Evolutionary conservation across 1,140 invertebrate species (phyloP).

Genomic region (Diuraphis noxia): DNA sequence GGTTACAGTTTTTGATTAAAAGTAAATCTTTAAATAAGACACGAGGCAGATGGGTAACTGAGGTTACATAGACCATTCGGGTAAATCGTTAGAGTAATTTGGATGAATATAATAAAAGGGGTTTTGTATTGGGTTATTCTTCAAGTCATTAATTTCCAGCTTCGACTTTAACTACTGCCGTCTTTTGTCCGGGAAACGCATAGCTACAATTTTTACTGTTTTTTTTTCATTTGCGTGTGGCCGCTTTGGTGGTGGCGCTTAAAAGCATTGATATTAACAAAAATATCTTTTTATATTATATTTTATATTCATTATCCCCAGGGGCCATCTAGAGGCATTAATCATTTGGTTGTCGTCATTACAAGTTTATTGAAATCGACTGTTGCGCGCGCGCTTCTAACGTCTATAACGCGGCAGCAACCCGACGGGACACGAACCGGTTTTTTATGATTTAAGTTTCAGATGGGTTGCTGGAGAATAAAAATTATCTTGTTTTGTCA

Average conservation of each 20-base stretch:
- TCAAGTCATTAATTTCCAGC: constrained; percentile 27
- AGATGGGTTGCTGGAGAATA: background rate
- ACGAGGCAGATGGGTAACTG: background rate
- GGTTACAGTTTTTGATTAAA: background rate
- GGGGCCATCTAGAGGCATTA: constrained; percentile 42
- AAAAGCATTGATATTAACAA: constrained; percentile 43
- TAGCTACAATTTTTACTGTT: background rate
- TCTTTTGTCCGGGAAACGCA: constrained; percentile 17
- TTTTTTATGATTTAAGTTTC: constrained; percentile 37
- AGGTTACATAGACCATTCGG: background rate
- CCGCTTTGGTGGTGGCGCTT: constrained; percentile 47
- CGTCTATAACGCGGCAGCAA: background rate
- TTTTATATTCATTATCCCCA: constrained; percentile 29
- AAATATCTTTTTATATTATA: constrained; percentile 34
- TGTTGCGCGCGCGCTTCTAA: constrained; percentile 1
- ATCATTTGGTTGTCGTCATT: constrained; percentile 53
- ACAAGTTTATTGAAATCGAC: constrained; percentile 54
- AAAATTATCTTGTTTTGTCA: constrained; percentile 45
- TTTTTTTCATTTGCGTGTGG: constrained; percentile 42
- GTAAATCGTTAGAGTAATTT: background rate
- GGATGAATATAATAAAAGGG: background rate
- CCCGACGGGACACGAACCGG: constrained; percentile 44
- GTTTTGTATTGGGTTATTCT: constrained; percentile 23
- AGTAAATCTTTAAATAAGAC: background rate
- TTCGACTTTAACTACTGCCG: constrained; percentile 19